These are phyloP conservation scores for Drosophila navojoa DNA, from an alignment of 1,140 invertebrate genomes.

Conservation along the genomic window DNA sequence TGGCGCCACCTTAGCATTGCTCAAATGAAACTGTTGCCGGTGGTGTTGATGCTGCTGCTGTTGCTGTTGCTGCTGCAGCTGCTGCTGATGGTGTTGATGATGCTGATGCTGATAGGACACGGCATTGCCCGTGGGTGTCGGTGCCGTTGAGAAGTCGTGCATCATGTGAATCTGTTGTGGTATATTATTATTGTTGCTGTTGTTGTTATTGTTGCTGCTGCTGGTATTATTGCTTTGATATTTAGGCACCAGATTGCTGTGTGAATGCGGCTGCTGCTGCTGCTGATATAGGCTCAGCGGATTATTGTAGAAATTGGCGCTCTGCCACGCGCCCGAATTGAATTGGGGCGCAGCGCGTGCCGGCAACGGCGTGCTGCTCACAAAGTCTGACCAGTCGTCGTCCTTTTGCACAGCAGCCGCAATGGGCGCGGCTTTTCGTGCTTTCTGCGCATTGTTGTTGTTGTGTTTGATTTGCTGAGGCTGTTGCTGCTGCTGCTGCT, in stretches of 20 bases:
- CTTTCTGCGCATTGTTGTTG: slow-evolving; percentile 50
- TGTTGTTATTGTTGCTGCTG: slow-evolving; percentile 41
- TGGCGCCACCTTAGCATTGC: slow-evolving; percentile 78
- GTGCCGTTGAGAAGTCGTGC: slow-evolving; percentile 79
- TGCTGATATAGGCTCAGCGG: slow-evolving; percentile 73
- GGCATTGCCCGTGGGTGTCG: slow-evolving; percentile 31
- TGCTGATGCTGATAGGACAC: slow-evolving; percentile 42
- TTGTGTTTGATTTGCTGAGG: slow-evolving; percentile 28
- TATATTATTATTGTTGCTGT: slow-evolving; percentile 57
- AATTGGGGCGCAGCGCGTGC: slow-evolving; percentile 59
- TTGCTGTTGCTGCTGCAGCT: slow-evolving; percentile 60
- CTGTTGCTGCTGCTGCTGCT: slow-evolving; percentile 47
- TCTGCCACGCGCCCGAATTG: slow-evolving; percentile 80
- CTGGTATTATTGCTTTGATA: slow-evolving; percentile 30
- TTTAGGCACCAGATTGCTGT: slow-evolving; percentile 66
- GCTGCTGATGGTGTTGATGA: slow-evolving; percentile 52
- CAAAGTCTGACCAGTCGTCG: slow-evolving; percentile 88
- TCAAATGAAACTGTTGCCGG: slow-evolving; percentile 72
- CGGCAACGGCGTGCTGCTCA: slow-evolving; percentile 85
- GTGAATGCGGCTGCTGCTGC: slow-evolving; percentile 56
- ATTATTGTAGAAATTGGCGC: slow-evolving; percentile 82
- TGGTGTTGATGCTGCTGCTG: slow-evolving; percentile 47
- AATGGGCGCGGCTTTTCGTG: slow-evolving; percentile 25
- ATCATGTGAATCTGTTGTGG: slow-evolving; percentile 79
- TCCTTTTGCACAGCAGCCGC: slow-evolving; percentile 80